Evolutionary conservation across 2,113 vertebrate genomes (phyloP).

Genomic region (Malurus alboscapulatus): DNA sequence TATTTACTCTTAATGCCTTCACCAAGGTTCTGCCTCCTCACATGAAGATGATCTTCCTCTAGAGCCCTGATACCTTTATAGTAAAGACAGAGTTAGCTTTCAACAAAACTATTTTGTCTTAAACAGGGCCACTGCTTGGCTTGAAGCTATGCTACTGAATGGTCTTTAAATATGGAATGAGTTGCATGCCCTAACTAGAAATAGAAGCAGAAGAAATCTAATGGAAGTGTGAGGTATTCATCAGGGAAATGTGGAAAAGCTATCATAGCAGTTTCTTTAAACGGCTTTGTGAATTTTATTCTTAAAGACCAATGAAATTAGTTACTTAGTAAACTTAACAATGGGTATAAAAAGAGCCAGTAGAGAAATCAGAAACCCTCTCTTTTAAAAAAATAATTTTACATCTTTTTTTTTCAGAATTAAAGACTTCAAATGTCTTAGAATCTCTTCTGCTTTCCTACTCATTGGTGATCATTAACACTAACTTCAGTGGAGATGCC

Average conservation of each 20-base stretch:
- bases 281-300: conserved; percentile 51
- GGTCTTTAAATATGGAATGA: conserved; percentile 46
- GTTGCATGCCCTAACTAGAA: conserved; percentile 14
- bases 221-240: conserved; percentile 33
- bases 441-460: background rate
- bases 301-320: conserved; percentile 37
- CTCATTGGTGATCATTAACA: background rate
- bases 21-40: background rate
- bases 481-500: background rate
- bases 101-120: background rate
- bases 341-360: conserved; percentile 16
- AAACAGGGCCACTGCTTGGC: background rate
- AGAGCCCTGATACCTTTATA: background rate
- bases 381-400: background rate
- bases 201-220: conserved; percentile 26
- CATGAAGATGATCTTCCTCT: background rate
- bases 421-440: background rate
- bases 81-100: background rate
- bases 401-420: background rate
- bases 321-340: conserved; percentile 42
- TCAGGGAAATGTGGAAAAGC: conserved; percentile 49
- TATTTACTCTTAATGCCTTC: background rate
- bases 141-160: conserved; percentile 1
- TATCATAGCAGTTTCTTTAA: conserved; percentile 60
- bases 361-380: background rate